These are phyloP conservation scores for Drosophila albomicans DNA, from an alignment of 1,140 invertebrate genomes.

Conservation along the genomic window DNA sequence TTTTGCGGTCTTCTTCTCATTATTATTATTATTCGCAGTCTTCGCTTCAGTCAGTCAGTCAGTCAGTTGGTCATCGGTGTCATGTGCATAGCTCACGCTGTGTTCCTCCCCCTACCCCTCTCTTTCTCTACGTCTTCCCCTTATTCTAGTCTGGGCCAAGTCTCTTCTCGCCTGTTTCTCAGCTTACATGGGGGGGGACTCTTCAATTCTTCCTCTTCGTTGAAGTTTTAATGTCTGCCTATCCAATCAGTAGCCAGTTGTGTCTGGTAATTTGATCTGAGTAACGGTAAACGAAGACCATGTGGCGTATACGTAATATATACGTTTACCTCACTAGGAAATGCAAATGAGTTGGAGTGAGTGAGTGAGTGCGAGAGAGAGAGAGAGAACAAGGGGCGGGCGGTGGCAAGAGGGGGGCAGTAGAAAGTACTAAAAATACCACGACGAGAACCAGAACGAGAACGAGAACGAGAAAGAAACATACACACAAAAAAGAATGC, in stretches of 20 bases:
- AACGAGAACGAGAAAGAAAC: not conserved
- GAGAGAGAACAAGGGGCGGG: not conserved
- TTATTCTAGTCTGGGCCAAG: constrained; percentile 19
- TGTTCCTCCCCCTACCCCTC: not conserved
- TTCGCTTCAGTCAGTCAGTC: constrained; percentile 75
- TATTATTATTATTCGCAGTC: constrained; percentile 29
- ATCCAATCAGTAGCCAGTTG: not conserved
- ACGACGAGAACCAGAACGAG: not conserved
- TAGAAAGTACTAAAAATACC: not conserved
- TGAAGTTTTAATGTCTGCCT: too few species aligned
- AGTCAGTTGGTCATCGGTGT: constrained; percentile 84
- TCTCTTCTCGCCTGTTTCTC: constrained; percentile 10
- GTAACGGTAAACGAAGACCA: constrained; percentile 46
- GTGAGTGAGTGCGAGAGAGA: too few species aligned
- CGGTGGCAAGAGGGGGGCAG: not conserved
- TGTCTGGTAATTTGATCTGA: constrained; percentile 40
- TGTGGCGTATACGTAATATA: constrained; percentile 57
- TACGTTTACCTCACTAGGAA: constrained; percentile 14
- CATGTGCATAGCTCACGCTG: constrained; percentile 59
- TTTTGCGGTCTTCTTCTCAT: not conserved
- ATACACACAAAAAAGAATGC: constrained; percentile 9
- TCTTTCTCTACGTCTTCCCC: not conserved
- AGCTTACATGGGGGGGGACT: constrained; percentile 20
- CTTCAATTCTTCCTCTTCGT: not conserved
- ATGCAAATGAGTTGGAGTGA: constrained; percentile 11